Percentiles rank a stretch among this genome's conserved stretches.
Conservation (phyloP, 2,888 invertebrate genomes). For the Brenthis ino region DNA sequence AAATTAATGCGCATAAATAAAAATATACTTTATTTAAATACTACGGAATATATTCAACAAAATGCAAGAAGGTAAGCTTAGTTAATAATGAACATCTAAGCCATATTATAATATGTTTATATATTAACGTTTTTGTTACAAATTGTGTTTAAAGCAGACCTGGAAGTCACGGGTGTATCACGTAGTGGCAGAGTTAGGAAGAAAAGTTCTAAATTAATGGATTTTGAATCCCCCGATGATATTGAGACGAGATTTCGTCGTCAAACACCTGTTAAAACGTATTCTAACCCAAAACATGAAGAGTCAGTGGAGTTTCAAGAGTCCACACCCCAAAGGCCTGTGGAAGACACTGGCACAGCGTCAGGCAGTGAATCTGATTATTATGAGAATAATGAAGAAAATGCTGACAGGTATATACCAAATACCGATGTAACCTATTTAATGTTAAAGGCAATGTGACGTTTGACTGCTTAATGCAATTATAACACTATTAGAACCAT, state of each 20-base stretch:
- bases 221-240: slow-evolving; percentile 96
- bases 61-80: slow-evolving; percentile 36
- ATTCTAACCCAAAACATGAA: slow-evolving; percentile 54
- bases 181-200: slow-evolving; percentile 95
- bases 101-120: background rate
- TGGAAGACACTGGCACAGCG: slow-evolving; percentile 63
- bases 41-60: background rate
- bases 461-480: too few relatives aligned
- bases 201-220: slow-evolving; percentile 96
- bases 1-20: background rate
- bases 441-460: too few relatives aligned
- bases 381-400: slow-evolving; percentile 72
- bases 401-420: slow-evolving; percentile 64
- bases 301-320: slow-evolving; percentile 56
- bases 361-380: slow-evolving; percentile 76
- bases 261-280: slow-evolving; percentile 66
- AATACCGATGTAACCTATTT: too few relatives aligned
- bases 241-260: slow-evolving; percentile 84
- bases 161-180: slow-evolving; percentile 93
- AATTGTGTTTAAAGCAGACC: slow-evolving; percentile 67
- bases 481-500: too few relatives aligned
- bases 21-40: background rate
- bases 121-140: too few relatives aligned
- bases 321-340: slow-evolving; percentile 49
- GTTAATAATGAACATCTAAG: background rate